phyloP scores from a whole-genome alignment of 1,140 invertebrate genomes.

The Nasonia vitripennis region DNA sequence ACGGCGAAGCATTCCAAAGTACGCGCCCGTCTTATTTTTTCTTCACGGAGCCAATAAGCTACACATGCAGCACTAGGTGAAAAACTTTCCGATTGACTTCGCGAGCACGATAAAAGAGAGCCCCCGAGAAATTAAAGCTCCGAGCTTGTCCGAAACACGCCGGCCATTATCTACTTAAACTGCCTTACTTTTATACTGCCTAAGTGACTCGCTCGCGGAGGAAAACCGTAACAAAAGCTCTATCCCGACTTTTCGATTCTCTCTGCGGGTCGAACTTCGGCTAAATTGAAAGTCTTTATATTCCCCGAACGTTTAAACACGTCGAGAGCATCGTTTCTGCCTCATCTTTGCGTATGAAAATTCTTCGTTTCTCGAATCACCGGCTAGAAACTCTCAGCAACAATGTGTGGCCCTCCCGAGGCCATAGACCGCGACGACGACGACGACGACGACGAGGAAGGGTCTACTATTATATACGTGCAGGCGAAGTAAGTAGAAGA shows the following conservation, averaged over 20 bases:
- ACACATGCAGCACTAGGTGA: too few species aligned
- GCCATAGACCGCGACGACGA: background rate
- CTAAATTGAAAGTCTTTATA: background rate
- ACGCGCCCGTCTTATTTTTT: background rate
- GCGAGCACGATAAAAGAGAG: too few species aligned
- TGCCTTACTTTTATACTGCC: background rate
- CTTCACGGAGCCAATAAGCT: too few species aligned
- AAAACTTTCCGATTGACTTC: background rate
- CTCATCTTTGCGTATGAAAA: background rate
- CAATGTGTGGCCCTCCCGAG: background rate
- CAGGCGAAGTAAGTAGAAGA: background rate
- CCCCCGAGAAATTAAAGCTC: background rate
- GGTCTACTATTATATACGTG: background rate
- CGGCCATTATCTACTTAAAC: background rate
- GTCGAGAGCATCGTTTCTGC: background rate
- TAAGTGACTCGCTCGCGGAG: background rate
- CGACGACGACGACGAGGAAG: background rate
- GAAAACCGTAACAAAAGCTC: background rate
- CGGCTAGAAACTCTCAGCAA: background rate
- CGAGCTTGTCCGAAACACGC: background rate
- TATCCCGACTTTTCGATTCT: background rate
- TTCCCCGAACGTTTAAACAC: too few species aligned
- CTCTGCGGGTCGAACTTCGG: too few species aligned
- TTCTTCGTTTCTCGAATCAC: background rate
- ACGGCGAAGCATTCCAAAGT: background rate